These are phyloP conservation scores for Coturnix japonica DNA, from an alignment of 2,113 vertebrate genomes.

Conservation along the genomic window DNA sequence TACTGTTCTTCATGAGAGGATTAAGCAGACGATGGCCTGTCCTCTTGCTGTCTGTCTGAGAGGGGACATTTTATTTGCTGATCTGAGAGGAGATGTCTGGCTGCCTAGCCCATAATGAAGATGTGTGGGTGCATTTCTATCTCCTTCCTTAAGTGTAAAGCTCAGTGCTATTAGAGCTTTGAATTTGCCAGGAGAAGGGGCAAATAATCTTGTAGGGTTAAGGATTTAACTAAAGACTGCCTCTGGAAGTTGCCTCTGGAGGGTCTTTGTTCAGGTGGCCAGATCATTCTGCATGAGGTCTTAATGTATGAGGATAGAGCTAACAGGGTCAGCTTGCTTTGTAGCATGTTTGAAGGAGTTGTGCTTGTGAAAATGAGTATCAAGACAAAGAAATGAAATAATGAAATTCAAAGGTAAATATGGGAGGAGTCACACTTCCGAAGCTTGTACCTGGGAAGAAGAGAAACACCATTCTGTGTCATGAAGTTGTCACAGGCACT, in stretches of 20 bases:
- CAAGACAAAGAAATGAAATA: background rate
- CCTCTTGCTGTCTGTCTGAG: background rate
- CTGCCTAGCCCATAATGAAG: background rate
- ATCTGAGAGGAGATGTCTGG: accelerated
- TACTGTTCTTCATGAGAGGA: background rate
- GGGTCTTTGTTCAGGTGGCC: background rate
- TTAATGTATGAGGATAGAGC: background rate
- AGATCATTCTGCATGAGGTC: accelerated
- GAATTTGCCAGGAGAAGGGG: background rate
- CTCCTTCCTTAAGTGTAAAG: background rate
- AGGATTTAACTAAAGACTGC: background rate
- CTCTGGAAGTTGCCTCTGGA: background rate
- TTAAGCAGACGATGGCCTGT: background rate
- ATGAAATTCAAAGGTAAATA: background rate
- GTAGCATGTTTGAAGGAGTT: background rate
- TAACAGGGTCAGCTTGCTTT: background rate
- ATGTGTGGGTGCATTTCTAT: background rate
- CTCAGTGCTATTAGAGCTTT: background rate
- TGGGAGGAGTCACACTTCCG: background rate
- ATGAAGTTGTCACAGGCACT: background rate
- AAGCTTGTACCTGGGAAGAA: accelerated
- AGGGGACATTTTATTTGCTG: background rate
- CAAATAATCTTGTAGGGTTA: background rate
- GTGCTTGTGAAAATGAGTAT: background rate
- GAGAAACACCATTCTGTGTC: background rate